phyloP scores from a whole-genome alignment of 2,888 invertebrate species.

The Dynastes tityus region DNA sequence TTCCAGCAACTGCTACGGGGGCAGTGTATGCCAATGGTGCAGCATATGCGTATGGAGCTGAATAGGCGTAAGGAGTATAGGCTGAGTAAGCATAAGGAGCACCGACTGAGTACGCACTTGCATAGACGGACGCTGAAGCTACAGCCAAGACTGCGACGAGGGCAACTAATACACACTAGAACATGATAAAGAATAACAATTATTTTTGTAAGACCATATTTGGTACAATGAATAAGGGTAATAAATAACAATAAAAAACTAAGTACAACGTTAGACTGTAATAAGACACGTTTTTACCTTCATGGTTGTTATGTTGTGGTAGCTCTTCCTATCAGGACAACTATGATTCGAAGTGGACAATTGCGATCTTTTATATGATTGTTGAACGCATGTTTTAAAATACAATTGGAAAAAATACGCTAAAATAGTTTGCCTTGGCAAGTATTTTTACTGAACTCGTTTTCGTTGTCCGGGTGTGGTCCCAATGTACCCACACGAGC shows the following conservation, averaged over 20 bases:
- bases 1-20: constrained; percentile 42
- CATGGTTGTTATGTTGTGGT: constrained; percentile 39
- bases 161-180: constrained; percentile 54
- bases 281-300: constrained; percentile 34
- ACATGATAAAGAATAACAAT: no score
- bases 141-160: constrained; percentile 65
- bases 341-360: constrained; percentile 29
- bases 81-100: constrained; percentile 57
- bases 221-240: neutral
- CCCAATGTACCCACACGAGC: constrained; percentile 24
- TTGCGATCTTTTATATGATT: constrained; percentile 42
- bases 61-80: constrained; percentile 50
- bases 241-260: neutral
- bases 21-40: constrained; percentile 36
- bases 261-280: neutral
- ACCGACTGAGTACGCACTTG: constrained; percentile 34
- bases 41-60: constrained; percentile 49
- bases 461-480: constrained; percentile 44
- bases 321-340: constrained; percentile 44
- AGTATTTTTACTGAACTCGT: constrained; percentile 36
- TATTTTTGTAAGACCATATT: neutral
- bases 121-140: constrained; percentile 60
- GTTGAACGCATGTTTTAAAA: constrained; percentile 1
- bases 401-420: constrained; percentile 27
- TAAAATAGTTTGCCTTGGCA: constrained; percentile 45